Percentiles rank a stretch among this genome's conserved stretches.
phyloP scores from a whole-genome alignment of 2,113 vertebrate species.

The Oostethus manadensis region DNA sequence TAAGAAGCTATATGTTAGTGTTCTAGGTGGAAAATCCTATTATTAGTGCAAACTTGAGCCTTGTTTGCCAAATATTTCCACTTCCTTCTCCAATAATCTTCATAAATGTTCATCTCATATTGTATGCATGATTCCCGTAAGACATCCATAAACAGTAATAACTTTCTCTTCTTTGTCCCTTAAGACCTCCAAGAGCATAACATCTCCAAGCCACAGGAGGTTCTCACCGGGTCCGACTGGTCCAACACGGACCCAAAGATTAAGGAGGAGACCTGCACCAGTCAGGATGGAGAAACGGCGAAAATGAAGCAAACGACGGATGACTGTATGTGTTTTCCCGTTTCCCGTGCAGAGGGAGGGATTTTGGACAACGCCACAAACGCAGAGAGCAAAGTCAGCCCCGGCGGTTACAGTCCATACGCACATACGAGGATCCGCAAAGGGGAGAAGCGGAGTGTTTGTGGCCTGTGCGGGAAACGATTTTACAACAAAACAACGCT shows the following conservation, averaged over 20 bases:
- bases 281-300: background rate
- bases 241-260: background rate
- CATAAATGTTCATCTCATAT: too few species aligned
- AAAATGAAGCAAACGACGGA: background rate
- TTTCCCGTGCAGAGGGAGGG: background rate
- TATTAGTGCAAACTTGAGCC: too few species aligned
- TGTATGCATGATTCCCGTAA: too few species aligned
- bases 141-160: background rate
- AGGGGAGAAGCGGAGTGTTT: background rate
- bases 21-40: too few species aligned
- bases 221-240: background rate
- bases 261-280: background rate
- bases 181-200: background rate
- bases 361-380: background rate
- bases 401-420: background rate
- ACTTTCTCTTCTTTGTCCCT: background rate
- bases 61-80: too few species aligned
- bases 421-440: background rate
- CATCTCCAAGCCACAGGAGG: background rate
- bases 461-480: background rate
- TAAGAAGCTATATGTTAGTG: too few species aligned
- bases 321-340: background rate
- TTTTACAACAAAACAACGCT: constrained; percentile 2
- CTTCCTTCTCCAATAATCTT: too few species aligned
- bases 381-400: background rate